A percentile compares a stretch with the other conserved stretches of the same genome.
Evolutionary conservation across 1,140 invertebrate species (phyloP).

Genomic region (Drosophila tsacasi): DNA sequence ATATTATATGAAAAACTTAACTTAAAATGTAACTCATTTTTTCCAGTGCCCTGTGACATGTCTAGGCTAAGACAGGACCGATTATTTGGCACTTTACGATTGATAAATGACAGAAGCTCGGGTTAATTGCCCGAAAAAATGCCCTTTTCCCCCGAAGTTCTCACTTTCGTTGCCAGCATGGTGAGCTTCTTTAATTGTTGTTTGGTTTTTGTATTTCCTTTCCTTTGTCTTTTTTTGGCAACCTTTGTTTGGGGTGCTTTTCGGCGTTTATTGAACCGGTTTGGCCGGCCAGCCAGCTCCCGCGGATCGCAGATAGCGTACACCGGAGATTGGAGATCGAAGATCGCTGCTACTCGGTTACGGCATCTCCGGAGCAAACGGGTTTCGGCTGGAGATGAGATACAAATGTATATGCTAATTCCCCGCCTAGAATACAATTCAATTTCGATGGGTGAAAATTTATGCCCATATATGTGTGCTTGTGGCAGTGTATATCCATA

Average conservation of each 20-base stretch:
- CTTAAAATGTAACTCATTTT: no score
- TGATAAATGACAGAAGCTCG: slow-evolving; percentile 63
- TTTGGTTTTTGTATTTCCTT: slow-evolving; percentile 11
- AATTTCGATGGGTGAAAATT: slow-evolving; percentile 55
- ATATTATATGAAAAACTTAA: not conserved
- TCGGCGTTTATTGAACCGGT: slow-evolving; percentile 73
- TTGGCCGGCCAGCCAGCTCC: slow-evolving; percentile 48
- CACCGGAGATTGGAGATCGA: slow-evolving; percentile 13
- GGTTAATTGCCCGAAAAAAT: slow-evolving; percentile 63
- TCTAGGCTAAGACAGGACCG: slow-evolving; percentile 33
- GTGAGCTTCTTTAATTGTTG: slow-evolving; percentile 39
- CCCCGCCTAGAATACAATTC: slow-evolving; percentile 63
- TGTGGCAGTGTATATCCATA: not conserved
- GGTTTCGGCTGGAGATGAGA: slow-evolving; percentile 38
- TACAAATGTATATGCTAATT: slow-evolving; percentile 59
- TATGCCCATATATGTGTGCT: slow-evolving; percentile 13
- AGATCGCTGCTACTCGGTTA: slow-evolving; percentile 55
- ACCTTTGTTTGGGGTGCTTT: slow-evolving; percentile 62
- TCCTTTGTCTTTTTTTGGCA: slow-evolving; percentile 28
- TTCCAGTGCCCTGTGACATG: slow-evolving; percentile 11
- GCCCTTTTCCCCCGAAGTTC: slow-evolving; percentile 37
- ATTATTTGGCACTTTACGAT: slow-evolving; percentile 67
- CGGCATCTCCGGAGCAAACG: slow-evolving; percentile 44
- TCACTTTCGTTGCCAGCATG: slow-evolving; percentile 53
- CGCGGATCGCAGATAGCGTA: slow-evolving; percentile 40